A percentile compares a stretch with the other conserved stretches of the same genome.
phyloP scores from a whole-genome alignment of 2,888 invertebrate genomes.

The Clostera curtula region DNA sequence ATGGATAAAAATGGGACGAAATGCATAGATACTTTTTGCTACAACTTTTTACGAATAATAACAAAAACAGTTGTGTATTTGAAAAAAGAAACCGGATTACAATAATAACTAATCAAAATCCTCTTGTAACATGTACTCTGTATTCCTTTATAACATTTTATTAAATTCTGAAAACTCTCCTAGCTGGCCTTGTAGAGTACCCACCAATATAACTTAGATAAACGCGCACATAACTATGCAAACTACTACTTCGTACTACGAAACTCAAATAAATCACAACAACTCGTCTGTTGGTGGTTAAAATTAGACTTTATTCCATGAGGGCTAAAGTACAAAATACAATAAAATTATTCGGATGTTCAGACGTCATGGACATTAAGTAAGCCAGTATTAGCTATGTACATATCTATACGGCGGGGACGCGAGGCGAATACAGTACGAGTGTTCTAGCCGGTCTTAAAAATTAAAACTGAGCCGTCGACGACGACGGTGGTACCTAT shows the following conservation, averaged over 20 bases:
- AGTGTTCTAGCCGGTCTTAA: constrained; percentile 57
- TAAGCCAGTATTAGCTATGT: constrained; percentile 58
- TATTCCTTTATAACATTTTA: too few species aligned
- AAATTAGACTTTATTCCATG: constrained; percentile 34
- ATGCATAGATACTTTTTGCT: too few species aligned
- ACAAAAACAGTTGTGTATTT: too few species aligned
- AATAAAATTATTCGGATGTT: constrained; percentile 16
- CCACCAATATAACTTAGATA: constrained; percentile 62
- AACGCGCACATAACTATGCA: constrained; percentile 66
- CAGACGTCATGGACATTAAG: constrained; percentile 22
- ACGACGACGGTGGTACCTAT: constrained; percentile 54
- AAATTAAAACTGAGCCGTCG: constrained; percentile 60
- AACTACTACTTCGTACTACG: constrained; percentile 43
- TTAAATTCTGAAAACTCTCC: constrained; percentile 31
- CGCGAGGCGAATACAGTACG: constrained; percentile 60
- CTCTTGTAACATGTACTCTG: too few species aligned
- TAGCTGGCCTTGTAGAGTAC: constrained; percentile 35
- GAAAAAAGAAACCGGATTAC: too few species aligned
- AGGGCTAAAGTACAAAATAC: constrained; percentile 27
- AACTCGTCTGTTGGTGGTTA: constrained; percentile 14
- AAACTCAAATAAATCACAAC: constrained; percentile 27
- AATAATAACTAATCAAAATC: too few species aligned
- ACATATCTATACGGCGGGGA: constrained; percentile 59
- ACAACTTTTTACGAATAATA: too few species aligned
- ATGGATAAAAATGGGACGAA: not conserved